Evolutionary conservation across 2,113 vertebrate genomes (phyloP), one percentile per base, ranked within the genome.

Genomic region (Himantopus leucocephalus): DNA sequence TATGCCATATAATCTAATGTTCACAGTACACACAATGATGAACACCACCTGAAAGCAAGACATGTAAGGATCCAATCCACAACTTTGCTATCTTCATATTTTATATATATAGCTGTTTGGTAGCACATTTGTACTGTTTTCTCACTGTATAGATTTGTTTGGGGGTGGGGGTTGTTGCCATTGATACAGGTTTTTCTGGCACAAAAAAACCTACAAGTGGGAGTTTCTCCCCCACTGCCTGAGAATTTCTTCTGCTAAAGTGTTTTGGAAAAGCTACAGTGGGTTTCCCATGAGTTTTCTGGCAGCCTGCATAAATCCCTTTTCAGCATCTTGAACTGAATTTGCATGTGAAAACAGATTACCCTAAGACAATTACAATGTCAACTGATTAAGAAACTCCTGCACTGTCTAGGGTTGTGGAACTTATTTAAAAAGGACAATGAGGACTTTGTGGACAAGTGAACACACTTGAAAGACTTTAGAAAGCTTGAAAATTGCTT

Each of bases 311-410:
- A 94, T 37, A 45, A 64, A 92, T 88, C 62, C 19, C 64, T 96
- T 95, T 93, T 76, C 82, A 96, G 70, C 72, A 92, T 78, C 53
- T 84, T 77, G 27, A 88, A 90, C 15, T 39, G 34, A 72, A 96
- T 96, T 96, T 96, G 92, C 82, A 94, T 94, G 68, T 91, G 90
- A 97, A 97, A 97, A 75, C 47, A 94, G 34, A 87, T 91, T 94
- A 97, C 53, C 35, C 83, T 24, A 84, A 75, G 5, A 96, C 88
- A 96, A 94, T 71, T 72, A 66, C 68, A 92, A 94, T 67, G 76
- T 66, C 79, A 96, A 77, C 45, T 43, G 68, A 92, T 85, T 67
- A 89, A 96, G 64, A 90, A 97, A 90, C 72, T 75, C 60, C 75
- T 72, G 43, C 71, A 53, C 41, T 68, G 30, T 21, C 43, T 48